Evolutionary conservation across 23 tunicate genomes (phyloP).

Genomic region (Phallusia fumigata): DNA sequence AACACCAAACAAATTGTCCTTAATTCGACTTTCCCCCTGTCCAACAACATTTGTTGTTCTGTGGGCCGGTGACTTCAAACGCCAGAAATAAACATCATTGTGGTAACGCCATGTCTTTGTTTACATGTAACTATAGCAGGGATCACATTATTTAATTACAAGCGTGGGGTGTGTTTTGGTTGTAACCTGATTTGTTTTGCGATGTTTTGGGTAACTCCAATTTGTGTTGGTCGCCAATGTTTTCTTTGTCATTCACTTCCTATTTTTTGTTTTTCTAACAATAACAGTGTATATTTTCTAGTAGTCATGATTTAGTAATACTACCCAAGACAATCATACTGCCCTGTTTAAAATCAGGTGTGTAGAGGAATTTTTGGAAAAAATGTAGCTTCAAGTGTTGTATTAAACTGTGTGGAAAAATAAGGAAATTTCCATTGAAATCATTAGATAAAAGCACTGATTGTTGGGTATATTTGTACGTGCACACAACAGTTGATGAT

Average conservation of each 20-base stretch:
- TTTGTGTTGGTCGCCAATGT: not conserved
- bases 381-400: too few relatives aligned
- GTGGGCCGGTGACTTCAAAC: not conserved
- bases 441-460: too few relatives aligned
- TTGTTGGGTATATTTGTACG: too few relatives aligned
- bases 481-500: too few relatives aligned
- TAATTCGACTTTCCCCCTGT: too few relatives aligned
- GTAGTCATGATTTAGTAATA: too few relatives aligned
- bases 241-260: not conserved
- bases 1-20: too few relatives aligned
- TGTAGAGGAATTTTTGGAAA: too few relatives aligned
- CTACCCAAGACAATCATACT: too few relatives aligned
- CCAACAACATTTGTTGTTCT: not conserved
- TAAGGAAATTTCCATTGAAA: too few relatives aligned
- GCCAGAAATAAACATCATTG: not conserved
- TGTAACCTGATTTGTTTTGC: slow-evolving; percentile 1
- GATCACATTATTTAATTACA: not conserved
- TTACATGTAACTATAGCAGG: not conserved
- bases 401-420: not conserved
- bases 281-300: too few relatives aligned
- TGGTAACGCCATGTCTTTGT: not conserved
- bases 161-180: not conserved
- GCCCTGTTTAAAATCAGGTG: too few relatives aligned
- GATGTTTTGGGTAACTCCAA: not conserved
- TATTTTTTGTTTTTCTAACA: not conserved